Base-by-base conservation (phyloP, 2,888 invertebrate genomes). In the Cosmopolites sordidus region DNA sequence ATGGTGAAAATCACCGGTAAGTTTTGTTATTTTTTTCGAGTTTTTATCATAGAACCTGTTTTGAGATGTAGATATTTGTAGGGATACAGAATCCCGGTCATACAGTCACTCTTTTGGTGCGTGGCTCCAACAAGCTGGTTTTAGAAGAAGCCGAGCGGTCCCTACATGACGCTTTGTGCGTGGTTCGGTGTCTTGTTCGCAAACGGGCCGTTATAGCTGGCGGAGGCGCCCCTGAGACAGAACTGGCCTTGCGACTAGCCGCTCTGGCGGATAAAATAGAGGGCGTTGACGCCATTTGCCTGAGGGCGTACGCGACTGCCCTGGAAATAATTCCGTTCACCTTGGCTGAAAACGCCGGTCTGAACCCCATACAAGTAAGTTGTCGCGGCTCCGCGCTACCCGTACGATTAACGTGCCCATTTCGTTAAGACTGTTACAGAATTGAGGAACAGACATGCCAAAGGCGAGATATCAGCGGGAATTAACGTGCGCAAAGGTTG, bases 211-310 rank as follows among this genome's bases (percentile, higher is more conserved):
- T 96, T 64, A 86, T 97, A 72, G 89, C 95, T 48, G 99, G 99
- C 56, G 99, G 98, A 43, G 99, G 98, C 41, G 95, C 97, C 11
- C 96, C 98, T 2, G 99, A 99, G 78, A 96, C 93, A 58, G 95
- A 97, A 72, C 80, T 98, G 58, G 89, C 96, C 0, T 78, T 95
- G 22, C 85, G 86, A 54, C 78, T 99, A 48, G 86, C 88, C 5
- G 84, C 88, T 16, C 79, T 86, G 58, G 86, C 97, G 0, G 85
- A 93, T 66, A 84, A 87, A 1, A 81, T 93, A 33, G 85, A 87
- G 47, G 98, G 97, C 48, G 89, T 95, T 45, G 93, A 95, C 71
- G 92, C 95, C 56, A 97, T 98, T 74, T 97, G 97, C 71, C 85
- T 95, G 74, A 84, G 91, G 61, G 95, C 94, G 0, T 99, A 89